Evolutionary conservation across 2,797 vertebrate species (phyloP).

Genomic region (Cyclura pinguis): DNA sequence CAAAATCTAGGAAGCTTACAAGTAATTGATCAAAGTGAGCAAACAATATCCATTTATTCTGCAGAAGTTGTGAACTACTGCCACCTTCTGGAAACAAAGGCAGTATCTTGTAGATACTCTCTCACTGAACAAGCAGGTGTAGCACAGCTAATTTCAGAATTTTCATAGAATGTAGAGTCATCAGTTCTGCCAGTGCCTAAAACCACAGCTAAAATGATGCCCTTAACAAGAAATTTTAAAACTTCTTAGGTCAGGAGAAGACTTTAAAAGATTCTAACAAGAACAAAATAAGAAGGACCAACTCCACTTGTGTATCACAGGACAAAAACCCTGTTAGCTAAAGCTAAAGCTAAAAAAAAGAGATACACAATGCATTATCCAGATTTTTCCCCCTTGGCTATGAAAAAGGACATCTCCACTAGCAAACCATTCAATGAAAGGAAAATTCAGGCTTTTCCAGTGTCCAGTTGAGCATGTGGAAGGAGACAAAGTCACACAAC

Average conservation of each 20-base stretch:
- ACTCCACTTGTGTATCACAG: neutral
- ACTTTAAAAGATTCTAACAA: neutral
- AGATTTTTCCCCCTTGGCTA: neutral
- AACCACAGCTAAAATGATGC: too few species aligned
- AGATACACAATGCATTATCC: neutral
- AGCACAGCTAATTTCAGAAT: neutral
- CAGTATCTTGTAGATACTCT: neutral
- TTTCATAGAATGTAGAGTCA: neutral
- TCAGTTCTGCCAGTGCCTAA: too few species aligned
- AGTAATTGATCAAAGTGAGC: neutral
- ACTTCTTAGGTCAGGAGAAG: neutral
- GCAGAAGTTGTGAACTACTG: neutral
- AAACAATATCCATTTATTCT: neutral
- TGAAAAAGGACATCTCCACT: neutral
- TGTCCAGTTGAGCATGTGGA: neutral
- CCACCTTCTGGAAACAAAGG: constrained; percentile 30
- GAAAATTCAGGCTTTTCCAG: neutral
- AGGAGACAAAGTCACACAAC: neutral
- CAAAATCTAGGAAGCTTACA: neutral
- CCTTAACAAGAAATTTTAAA: neutral
- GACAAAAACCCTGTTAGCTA: neutral
- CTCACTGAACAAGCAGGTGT: neutral
- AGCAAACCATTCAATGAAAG: neutral
- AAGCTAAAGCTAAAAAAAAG: too few species aligned
- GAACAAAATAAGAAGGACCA: neutral